Conservation (phyloP, 2,888 invertebrate species). For the Dasysyrphus tricinctus region DNA sequence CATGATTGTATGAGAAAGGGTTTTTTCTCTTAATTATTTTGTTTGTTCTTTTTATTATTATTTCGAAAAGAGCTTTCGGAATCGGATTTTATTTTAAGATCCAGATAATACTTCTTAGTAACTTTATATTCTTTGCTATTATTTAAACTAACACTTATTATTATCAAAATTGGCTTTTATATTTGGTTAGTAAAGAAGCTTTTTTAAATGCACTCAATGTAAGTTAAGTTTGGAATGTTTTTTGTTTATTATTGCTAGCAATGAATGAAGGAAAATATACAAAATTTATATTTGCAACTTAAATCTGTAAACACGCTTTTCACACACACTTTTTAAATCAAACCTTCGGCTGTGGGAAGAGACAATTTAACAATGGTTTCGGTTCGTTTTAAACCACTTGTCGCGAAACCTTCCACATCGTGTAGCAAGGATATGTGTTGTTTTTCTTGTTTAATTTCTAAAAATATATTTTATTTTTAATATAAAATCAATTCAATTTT, state of each 20-base stretch:
- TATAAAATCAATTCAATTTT: neutral
- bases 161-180: too few species aligned
- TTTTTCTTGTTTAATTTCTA: slow-evolving; percentile 90
- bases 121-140: too few species aligned
- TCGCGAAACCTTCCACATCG: slow-evolving; percentile 90
- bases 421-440: slow-evolving; percentile 90
- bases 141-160: too few species aligned
- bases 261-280: neutral
- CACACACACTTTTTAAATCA: slow-evolving; percentile 35
- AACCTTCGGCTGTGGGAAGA: slow-evolving; percentile 93
- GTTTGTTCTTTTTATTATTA: too few species aligned
- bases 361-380: slow-evolving; percentile 92
- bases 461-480: slow-evolving; percentile 37
- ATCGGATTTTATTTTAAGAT: too few species aligned
- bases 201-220: too few species aligned
- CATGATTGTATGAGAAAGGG: too few species aligned
- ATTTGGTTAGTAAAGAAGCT: too few species aligned
- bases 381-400: slow-evolving; percentile 89
- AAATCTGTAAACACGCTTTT: slow-evolving; percentile 28
- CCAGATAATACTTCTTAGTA: too few species aligned
- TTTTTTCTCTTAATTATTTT: too few species aligned
- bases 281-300: neutral
- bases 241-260: neutral
- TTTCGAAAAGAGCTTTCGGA: too few species aligned
- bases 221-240: too few species aligned